Percentiles rank a stretch among this genome's conserved stretches.
Evolutionary conservation across 1,140 invertebrate genomes (phyloP).

Genomic region (Drosophila rhopaloa): DNA sequence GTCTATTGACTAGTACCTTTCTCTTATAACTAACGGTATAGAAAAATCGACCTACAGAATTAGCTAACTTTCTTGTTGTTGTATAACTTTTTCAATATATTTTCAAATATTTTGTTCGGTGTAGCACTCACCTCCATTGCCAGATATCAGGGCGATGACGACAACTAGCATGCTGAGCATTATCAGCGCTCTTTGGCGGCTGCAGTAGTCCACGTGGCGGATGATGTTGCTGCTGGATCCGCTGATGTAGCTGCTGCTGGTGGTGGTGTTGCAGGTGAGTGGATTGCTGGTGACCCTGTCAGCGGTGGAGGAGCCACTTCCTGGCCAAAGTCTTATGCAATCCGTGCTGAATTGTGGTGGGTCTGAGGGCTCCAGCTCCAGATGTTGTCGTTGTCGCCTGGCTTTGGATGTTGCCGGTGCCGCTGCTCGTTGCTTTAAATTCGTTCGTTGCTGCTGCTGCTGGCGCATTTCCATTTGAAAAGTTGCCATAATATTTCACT

Average conservation of each 20-base stretch:
- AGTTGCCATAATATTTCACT: conserved; percentile 82
- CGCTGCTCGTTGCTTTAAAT: conserved; percentile 76
- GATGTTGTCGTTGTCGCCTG: conserved; percentile 37
- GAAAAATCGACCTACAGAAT: no score
- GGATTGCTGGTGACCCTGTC: conserved; percentile 10
- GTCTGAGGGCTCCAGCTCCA: conserved; percentile 24
- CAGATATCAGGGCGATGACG: conserved; percentile 71
- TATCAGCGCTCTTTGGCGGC: conserved; percentile 56
- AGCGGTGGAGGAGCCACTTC: conserved; percentile 7
- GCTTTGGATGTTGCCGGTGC: conserved; percentile 34
- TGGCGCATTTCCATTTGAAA: conserved; percentile 80
- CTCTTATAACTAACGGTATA: no score
- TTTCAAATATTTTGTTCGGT: background rate
- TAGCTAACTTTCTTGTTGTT: no score
- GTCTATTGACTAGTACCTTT: no score
- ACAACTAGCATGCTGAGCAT: conserved; percentile 79
- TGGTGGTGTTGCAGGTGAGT: conserved; percentile 6
- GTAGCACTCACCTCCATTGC: conserved; percentile 71
- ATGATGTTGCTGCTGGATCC: conserved; percentile 13
- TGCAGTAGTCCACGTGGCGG: conserved; percentile 20
- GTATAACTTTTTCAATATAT: background rate
- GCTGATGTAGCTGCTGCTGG: conserved; percentile 12
- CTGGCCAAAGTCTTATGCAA: conserved; percentile 59
- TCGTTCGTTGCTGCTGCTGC: conserved; percentile 69
- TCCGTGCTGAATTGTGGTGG: conserved; percentile 36